These are phyloP conservation scores for Melanotaenia nigrans DNA, from an alignment of 2,797 vertebrate species.

Conservation along the genomic window DNA sequence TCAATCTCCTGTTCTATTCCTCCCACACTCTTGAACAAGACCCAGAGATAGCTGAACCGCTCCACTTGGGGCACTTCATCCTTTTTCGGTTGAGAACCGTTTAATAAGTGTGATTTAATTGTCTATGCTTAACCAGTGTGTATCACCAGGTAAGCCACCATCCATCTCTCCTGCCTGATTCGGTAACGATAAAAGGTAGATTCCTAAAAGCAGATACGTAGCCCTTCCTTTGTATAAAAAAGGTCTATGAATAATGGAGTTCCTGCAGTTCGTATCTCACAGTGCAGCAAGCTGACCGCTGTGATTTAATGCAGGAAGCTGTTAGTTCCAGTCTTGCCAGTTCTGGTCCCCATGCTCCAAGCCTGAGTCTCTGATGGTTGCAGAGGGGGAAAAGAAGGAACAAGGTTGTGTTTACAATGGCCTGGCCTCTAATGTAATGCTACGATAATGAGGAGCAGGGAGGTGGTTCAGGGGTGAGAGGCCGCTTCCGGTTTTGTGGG, in stretches of 20 bases:
- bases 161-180: slow-evolving; percentile 23
- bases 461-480: slow-evolving; percentile 16
- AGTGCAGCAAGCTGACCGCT: slow-evolving; percentile 46
- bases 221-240: slow-evolving; percentile 55
- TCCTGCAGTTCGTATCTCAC: slow-evolving; percentile 34
- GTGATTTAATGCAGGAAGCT: slow-evolving; percentile 68
- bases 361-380: slow-evolving; percentile 71
- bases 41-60: too few species aligned
- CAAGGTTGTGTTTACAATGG: slow-evolving; percentile 62
- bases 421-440: slow-evolving; percentile 63
- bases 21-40: too few species aligned
- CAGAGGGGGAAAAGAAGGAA: slow-evolving; percentile 28
- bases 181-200: slow-evolving; percentile 7
- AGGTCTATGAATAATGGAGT: slow-evolving; percentile 73
- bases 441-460: slow-evolving; percentile 65
- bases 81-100: background rate
- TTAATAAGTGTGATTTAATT: background rate
- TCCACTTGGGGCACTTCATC: background rate
- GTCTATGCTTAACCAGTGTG: too few species aligned
- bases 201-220: slow-evolving; percentile 15
- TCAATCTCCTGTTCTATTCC: too few species aligned
- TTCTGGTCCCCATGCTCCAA: slow-evolving; percentile 29
- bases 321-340: slow-evolving; percentile 49
- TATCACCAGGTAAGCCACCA: slow-evolving; percentile 3
- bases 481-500: slow-evolving; percentile 51